A percentile compares a stretch with the other conserved stretches of the same genome.
Conservation (phyloP, 1,140 invertebrate species). For the Heliconius eleuchia region DNA sequence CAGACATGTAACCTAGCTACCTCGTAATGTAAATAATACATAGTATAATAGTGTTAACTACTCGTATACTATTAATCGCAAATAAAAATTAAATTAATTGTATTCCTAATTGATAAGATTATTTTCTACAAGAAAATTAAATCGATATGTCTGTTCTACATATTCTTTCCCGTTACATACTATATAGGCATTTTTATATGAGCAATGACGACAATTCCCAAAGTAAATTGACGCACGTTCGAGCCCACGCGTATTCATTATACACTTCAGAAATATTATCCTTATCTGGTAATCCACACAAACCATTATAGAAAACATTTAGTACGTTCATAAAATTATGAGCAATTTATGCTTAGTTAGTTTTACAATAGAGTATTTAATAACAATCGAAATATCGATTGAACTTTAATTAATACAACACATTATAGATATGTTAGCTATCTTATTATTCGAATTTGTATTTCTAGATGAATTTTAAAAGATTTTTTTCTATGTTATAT, state of each 20-base stretch:
- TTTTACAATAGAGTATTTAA: background rate
- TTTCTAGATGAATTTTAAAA: too few species aligned
- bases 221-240: slow-evolving; percentile 71
- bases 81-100: too few species aligned
- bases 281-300: slow-evolving; percentile 38
- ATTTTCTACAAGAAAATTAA: background rate
- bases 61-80: too few species aligned
- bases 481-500: too few species aligned
- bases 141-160: too few species aligned
- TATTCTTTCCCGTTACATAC: background rate
- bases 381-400: background rate
- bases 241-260: slow-evolving; percentile 64
- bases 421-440: too few species aligned
- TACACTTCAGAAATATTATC: slow-evolving; percentile 49
- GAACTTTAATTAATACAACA: background rate
- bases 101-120: background rate
- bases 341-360: background rate
- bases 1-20: too few species aligned
- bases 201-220: slow-evolving; percentile 58
- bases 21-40: too few species aligned
- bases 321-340: background rate
- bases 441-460: too few species aligned
- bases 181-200: background rate
- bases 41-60: too few species aligned
- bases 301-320: slow-evolving; percentile 20